Evolutionary conservation across 2,888 invertebrate genomes (phyloP).

Genomic region (Eilema griseolum): DNA sequence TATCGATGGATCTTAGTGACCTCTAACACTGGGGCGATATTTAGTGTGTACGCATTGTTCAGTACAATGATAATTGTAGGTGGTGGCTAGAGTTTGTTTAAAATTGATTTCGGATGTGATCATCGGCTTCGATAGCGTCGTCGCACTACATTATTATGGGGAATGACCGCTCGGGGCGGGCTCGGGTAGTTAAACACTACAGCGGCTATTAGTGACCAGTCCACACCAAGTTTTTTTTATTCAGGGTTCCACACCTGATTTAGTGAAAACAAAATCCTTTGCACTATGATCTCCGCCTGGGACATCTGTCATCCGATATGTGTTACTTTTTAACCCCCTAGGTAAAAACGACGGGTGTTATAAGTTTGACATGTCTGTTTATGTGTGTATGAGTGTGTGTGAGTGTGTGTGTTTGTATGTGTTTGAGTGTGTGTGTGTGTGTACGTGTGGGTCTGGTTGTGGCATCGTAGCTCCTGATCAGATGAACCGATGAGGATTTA

Average conservation of each 20-base stretch:
- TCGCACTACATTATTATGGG: conserved; percentile 75
- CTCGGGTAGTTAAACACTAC: conserved; percentile 7
- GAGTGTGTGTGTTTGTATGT: too few relatives aligned
- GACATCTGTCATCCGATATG: too few relatives aligned
- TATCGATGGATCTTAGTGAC: conserved; percentile 76
- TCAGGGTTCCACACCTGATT: not conserved
- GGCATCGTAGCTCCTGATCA: too few relatives aligned
- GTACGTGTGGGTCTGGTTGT: too few relatives aligned
- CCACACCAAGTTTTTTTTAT: conserved; percentile 5
- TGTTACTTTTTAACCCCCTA: not conserved
- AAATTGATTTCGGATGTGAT: conserved; percentile 85
- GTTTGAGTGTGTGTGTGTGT: too few relatives aligned
- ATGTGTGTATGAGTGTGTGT: too few relatives aligned
- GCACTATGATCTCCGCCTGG: not conserved
- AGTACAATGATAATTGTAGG: conserved; percentile 82
- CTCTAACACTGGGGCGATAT: conserved; percentile 79
- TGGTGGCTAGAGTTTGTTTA: conserved; percentile 84
- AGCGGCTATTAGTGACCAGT: conserved; percentile 12
- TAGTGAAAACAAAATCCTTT: not conserved
- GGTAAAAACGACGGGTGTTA: too few relatives aligned
- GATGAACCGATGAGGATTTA: too few relatives aligned
- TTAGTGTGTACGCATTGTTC: conserved; percentile 80
- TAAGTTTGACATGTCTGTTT: too few relatives aligned
- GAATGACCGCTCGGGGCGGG: conserved; percentile 53
- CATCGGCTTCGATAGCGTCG: conserved; percentile 72